A percentile compares a stretch with the other conserved stretches of the same genome.
phyloP scores from a whole-genome alignment of 2,888 invertebrate genomes.

The Nomada lathburiana region DNA sequence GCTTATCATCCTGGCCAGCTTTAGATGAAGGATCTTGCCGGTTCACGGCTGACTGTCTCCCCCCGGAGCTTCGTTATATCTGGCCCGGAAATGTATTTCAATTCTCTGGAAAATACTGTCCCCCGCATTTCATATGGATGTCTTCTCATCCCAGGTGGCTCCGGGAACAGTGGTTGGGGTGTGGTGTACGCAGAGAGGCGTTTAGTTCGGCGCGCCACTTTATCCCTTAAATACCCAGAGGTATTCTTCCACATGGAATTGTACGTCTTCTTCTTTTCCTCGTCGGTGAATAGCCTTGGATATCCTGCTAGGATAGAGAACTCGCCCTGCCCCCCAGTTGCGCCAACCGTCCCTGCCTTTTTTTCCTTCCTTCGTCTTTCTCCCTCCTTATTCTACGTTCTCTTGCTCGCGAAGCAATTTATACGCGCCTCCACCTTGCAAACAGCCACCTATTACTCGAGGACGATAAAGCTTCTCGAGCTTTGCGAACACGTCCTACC shows the following conservation, averaged over 20 bases:
- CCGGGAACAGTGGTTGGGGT: neutral
- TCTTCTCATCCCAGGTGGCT: slow-evolving; percentile 14
- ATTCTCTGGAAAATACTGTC: slow-evolving; percentile 67
- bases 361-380: slow-evolving; percentile 34
- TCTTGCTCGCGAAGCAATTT: slow-evolving; percentile 72
- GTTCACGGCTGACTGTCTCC: slow-evolving; percentile 29
- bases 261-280: slow-evolving; percentile 63
- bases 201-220: slow-evolving; percentile 72
- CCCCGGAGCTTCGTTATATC: slow-evolving; percentile 62
- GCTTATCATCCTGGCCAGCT: slow-evolving; percentile 58
- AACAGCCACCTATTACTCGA: slow-evolving; percentile 73
- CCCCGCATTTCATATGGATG: slow-evolving; percentile 69
- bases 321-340: slow-evolving; percentile 49
- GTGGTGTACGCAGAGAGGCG: slow-evolving; percentile 55
- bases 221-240: slow-evolving; percentile 77
- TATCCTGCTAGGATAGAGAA: slow-evolving; percentile 72
- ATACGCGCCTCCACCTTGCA: slow-evolving; percentile 73
- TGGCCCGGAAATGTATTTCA: slow-evolving; percentile 68
- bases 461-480: slow-evolving; percentile 70
- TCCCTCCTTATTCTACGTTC: slow-evolving; percentile 39
- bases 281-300: slow-evolving; percentile 64
- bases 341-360: slow-evolving; percentile 3
- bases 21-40: slow-evolving; percentile 46
- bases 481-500: slow-evolving; percentile 62
- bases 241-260: slow-evolving; percentile 73